Conservation (phyloP, 37 sponge, comb jelly and placozoan genomes). For the Tethya wilhelma region DNA sequence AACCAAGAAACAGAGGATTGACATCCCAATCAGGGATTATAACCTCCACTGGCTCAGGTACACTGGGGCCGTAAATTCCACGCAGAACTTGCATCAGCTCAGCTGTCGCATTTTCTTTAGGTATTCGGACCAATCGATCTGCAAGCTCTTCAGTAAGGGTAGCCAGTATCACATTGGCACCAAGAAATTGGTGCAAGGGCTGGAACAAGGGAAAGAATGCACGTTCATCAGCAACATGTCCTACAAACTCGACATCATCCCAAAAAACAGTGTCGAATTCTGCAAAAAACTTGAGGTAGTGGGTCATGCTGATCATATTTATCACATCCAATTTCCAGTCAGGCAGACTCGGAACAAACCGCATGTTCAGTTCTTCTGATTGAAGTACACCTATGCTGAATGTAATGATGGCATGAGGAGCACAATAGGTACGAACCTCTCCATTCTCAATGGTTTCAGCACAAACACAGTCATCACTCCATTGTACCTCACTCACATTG, state of each 20-base stretch:
- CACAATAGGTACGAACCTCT: conserved; percentile 23
- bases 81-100: conserved; percentile 51
- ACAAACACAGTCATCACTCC: conserved; percentile 48
- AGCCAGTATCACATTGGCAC: conserved; percentile 22
- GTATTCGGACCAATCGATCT: conserved; percentile 8
- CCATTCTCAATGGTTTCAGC: conserved; percentile 1
- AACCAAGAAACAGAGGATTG: conserved; percentile 60
- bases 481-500: conserved; percentile 33
- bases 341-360: conserved; percentile 46
- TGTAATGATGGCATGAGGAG: conserved; percentile 32
- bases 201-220: conserved; percentile 39
- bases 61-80: conserved; percentile 27
- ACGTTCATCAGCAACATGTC: not conserved
- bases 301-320: not conserved
- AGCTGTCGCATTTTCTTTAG: conserved; percentile 3
- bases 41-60: conserved; percentile 29
- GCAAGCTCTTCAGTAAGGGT: conserved; percentile 48
- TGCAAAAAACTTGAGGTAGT: conserved; percentile 43
- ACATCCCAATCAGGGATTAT: conserved; percentile 47
- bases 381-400: conserved; percentile 68
- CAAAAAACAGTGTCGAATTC: conserved; percentile 20
- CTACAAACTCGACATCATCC: not conserved
- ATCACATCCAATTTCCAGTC: conserved; percentile 34
- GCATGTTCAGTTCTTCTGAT: too few species aligned
- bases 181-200: conserved; percentile 6